Evolutionary conservation across 2,113 vertebrate genomes (phyloP).

Genomic region (Cyphotilapia sp.): DNA sequence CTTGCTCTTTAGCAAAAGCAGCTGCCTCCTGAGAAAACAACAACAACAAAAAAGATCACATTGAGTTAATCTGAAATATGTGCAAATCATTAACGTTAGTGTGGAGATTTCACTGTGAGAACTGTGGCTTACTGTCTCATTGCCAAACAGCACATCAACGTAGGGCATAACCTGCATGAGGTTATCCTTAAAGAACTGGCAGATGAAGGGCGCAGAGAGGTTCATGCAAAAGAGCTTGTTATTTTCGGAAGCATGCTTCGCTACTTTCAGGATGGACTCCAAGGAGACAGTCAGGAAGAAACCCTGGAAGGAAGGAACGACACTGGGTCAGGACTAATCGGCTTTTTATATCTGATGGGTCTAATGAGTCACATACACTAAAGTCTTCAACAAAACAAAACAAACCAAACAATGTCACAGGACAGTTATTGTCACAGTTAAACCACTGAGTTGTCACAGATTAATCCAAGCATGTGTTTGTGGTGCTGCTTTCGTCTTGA

Average conservation of each 20-base stretch:
- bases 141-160: constrained; percentile 93
- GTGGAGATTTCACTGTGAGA: neutral
- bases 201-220: constrained; percentile 95
- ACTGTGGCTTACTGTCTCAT: constrained; percentile 81
- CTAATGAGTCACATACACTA: neutral
- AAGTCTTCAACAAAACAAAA: neutral
- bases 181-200: constrained; percentile 90
- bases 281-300: constrained; percentile 96
- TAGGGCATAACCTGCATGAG: constrained; percentile 95
- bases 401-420: neutral
- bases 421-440: neutral
- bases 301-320: constrained; percentile 73
- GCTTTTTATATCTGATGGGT: neutral
- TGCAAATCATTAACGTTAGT: neutral
- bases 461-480: neutral
- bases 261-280: constrained; percentile 94
- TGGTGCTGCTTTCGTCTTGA: neutral
- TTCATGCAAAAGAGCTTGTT: constrained; percentile 94
- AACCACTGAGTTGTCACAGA: neutral
- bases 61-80: neutral
- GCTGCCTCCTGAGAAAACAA: constrained; percentile 81
- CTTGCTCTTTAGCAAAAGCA: constrained; percentile 88
- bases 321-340: neutral
- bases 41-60: neutral
- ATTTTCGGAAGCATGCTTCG: constrained; percentile 82